Conservation (phyloP, 2,113 vertebrate genomes). For the Strigops habroptila region DNA sequence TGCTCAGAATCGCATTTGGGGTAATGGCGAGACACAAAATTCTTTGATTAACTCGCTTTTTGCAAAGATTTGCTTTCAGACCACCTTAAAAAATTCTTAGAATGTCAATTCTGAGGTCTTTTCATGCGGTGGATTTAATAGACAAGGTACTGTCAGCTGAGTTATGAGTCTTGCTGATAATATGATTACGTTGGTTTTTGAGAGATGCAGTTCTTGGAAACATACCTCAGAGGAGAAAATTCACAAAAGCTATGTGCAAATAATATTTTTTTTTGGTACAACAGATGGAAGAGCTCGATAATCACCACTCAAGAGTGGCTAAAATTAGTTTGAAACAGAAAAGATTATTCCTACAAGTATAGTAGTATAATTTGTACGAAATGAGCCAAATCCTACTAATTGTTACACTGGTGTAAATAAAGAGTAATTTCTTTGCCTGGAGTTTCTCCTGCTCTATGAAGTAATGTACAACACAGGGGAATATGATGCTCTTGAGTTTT, state of each 20-base stretch:
- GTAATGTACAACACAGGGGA: neutral
- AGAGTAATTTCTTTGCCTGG: neutral
- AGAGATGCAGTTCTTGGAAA: constrained; percentile 8
- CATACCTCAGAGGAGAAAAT: constrained; percentile 31
- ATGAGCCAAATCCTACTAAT: constrained; percentile 39
- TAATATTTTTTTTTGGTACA: neutral
- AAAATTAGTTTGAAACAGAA: constrained; percentile 56
- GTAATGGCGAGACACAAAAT: neutral
- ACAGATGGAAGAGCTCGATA: constrained; percentile 49
- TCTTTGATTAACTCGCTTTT: constrained; percentile 21
- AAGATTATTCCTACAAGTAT: constrained; percentile 50
- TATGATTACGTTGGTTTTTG: neutral
- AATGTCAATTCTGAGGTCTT: neutral
- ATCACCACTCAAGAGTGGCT: constrained; percentile 32
- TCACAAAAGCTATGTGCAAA: constrained; percentile 40
- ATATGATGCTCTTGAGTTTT: neutral
- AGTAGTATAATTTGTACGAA: constrained; percentile 17
- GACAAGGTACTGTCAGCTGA: constrained; percentile 27
- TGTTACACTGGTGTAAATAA: constrained; percentile 40
- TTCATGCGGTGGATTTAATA: constrained; percentile 15
- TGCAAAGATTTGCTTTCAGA: constrained; percentile 32
- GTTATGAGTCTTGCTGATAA: constrained; percentile 25
- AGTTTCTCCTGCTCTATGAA: neutral
- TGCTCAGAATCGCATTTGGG: neutral
- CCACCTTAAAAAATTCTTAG: neutral